phyloP scores from a whole-genome alignment of 2,888 invertebrate genomes.

The Erebia aethiops region DNA sequence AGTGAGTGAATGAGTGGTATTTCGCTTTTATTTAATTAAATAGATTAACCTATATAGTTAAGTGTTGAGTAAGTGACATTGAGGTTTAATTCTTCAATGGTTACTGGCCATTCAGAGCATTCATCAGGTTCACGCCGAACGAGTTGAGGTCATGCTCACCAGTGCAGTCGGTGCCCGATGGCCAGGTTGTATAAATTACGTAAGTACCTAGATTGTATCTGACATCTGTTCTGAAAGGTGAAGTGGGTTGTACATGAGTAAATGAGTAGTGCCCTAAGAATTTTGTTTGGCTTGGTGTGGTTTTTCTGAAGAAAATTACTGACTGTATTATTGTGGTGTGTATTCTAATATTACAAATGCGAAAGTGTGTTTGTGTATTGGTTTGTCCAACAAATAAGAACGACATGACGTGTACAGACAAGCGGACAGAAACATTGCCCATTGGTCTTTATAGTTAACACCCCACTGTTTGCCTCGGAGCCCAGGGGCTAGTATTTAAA shows the following conservation, averaged over 20 bases:
- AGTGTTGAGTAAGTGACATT: slow-evolving; percentile 25
- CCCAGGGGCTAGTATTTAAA: background rate
- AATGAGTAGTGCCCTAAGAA: background rate
- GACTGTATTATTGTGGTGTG: too few species aligned
- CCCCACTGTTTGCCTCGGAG: too few species aligned
- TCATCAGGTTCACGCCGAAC: slow-evolving; percentile 11
- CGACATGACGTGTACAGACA: too few species aligned
- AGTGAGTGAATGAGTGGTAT: too few species aligned
- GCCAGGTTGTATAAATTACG: slow-evolving; percentile 12
- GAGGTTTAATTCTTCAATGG: too few species aligned
- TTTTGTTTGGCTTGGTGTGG: background rate
- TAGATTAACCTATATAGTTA: background rate
- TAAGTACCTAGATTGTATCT: slow-evolving; percentile 8
- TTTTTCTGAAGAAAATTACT: too few species aligned
- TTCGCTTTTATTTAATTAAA: too few species aligned
- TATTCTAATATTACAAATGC: too few species aligned
- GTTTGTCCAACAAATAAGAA: too few species aligned
- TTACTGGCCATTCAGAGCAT: slow-evolving; percentile 22
- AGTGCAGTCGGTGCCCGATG: slow-evolving; percentile 22
- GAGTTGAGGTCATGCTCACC: slow-evolving; percentile 32
- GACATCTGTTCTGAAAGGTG: slow-evolving; percentile 6
- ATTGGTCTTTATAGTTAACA: too few species aligned
- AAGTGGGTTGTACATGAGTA: background rate
- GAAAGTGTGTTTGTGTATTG: too few species aligned
- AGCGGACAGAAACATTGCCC: too few species aligned